phyloP scores from a whole-genome alignment of 2,113 vertebrate species.

The Bubalus kerabau region DNA sequence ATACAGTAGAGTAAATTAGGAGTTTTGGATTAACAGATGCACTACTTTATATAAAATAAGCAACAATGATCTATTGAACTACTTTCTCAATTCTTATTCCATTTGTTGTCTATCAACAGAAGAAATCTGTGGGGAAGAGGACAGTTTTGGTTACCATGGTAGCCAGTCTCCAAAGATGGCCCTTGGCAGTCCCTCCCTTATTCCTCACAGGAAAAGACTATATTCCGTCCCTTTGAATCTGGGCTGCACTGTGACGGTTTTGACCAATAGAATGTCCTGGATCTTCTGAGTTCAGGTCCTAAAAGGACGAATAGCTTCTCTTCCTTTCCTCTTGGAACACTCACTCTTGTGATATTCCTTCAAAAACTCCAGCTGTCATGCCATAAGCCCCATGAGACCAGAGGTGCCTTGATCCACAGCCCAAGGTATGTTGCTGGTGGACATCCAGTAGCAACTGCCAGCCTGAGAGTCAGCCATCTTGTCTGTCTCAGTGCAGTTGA shows the following conservation, averaged over 20 bases:
- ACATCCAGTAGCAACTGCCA: neutral
- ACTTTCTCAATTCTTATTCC: neutral
- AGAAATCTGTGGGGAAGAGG: neutral
- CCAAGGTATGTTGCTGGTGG: neutral
- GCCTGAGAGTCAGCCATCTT: neutral
- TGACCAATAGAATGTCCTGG: neutral
- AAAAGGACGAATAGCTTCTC: neutral
- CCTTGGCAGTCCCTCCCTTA: neutral
- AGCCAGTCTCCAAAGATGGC: neutral
- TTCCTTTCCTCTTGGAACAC: neutral
- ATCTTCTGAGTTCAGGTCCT: neutral
- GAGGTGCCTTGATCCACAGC: neutral
- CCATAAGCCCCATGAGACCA: neutral
- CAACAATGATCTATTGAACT: neutral
- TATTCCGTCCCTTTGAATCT: neutral
- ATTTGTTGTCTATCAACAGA: neutral
- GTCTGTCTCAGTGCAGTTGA: neutral
- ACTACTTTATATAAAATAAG: neutral
- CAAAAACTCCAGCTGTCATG: neutral
- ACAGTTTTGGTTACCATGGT: neutral
- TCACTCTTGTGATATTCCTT: neutral
- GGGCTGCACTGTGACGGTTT: neutral
- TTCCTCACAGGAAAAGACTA: neutral
- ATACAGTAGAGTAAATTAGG: neutral
- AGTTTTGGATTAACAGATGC: neutral